Evolutionary conservation across 92 coral and sea anemone species (phyloP), one percentile per base, ranked within the genome.

Genomic region (Palythoa grandis): DNA sequence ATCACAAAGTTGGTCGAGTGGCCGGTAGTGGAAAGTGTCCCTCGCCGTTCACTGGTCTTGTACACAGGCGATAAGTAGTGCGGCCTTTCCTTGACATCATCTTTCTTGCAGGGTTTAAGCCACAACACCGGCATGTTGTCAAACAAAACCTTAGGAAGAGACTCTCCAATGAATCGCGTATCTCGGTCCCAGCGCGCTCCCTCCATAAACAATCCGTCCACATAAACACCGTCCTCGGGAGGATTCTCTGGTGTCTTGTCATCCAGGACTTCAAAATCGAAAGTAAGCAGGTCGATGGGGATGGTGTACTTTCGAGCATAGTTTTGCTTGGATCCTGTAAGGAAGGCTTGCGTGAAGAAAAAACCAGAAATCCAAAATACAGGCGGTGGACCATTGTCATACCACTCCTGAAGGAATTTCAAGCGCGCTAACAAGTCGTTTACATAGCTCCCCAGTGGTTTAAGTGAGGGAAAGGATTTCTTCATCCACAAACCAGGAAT

Each of bases 401-500:
- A 96, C 99, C 99, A 96, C 22, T 96, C 99, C 86, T 96, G 95
- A 7, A 96, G 92, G 89, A 96, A 96, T 92, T 93, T 96, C 76
- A 96, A 93, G 57, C 99, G 88, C 60, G 98, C 97, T 22, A 95
- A 87, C 74, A 96, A 87, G 80, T 96, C 99, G 89, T 95, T 93
- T 53, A 96, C 98, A 83, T 96, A 96, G 85, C 98, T 95, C 11
- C 99, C 99, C 72, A 96, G 90, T 6, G 99, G 99, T 83, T 96
- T 96, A 65, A 96, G 95, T 8, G 99, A 96, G 12, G 99, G 99
- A 82, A 95, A 96, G 13, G 99, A 96, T 66, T 92, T 92, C 92
- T 96, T 96, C 99, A 96, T 96, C 99, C 99, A 96, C 90, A 96
- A 83, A 15, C 94, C 95, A n/a, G 99, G 99, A 72, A 96, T 96